These are phyloP conservation scores for human (Homo sapiens) DNA, from an alignment of 2,113 vertebrate species.

Conservation along the genomic window GRCh38 chr1:152113501-152114000, in stretches of 20 bases:
- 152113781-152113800: neutral
- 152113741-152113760: neutral
- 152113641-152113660: conserved; percentile 29
- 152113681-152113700: neutral
- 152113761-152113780: neutral
- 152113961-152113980: conserved; percentile 79
- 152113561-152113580: neutral
- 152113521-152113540: neutral
- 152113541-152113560: neutral
- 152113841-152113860: neutral
- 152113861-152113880: neutral
- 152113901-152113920: neutral
- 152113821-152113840: neutral
- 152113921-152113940: conserved; percentile 58
- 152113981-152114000: conserved; percentile 76
- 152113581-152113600: conserved; percentile 39
- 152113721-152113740: neutral
- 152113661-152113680: neutral
- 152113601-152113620: neutral
- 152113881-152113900: conserved; percentile 3
- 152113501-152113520: neutral
- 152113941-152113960: conserved; percentile 81
- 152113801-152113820: neutral
- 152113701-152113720: neutral
- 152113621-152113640: neutral